Evolutionary conservation across 2,113 vertebrate species (phyloP).

Genomic region (Calidris pugnax): DNA sequence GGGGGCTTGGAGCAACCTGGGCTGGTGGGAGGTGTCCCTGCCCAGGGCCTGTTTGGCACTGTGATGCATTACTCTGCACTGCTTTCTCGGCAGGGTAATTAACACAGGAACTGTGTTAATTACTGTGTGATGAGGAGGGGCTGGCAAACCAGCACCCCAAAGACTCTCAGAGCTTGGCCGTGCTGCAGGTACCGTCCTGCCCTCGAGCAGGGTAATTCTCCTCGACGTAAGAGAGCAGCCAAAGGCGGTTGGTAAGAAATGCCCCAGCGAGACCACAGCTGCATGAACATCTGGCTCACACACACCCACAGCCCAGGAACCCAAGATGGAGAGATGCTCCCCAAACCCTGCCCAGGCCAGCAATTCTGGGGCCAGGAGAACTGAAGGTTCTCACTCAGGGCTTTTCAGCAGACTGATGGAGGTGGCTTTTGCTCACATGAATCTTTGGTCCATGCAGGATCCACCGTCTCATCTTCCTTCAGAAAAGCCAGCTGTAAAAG

Average conservation of each 20-base stretch:
- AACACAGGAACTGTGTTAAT: too few relatives aligned
- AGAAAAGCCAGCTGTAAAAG: neutral
- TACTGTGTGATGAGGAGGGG: neutral
- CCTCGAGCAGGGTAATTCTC: neutral
- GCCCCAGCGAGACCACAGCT: neutral
- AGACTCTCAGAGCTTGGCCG: neutral
- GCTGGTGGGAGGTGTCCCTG: too few relatives aligned
- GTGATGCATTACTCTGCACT: neutral
- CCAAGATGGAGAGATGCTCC: neutral
- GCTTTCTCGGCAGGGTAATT: neutral
- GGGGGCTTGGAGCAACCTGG: too few relatives aligned
- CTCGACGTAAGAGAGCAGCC: neutral
- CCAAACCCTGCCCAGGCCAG: neutral
- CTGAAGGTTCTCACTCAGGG: neutral
- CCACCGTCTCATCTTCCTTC: neutral
- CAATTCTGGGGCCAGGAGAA: neutral
- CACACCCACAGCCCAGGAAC: neutral
- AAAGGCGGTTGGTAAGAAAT: neutral
- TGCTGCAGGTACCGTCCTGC: fast-evolving
- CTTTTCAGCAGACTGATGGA: neutral
- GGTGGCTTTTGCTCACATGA: neutral
- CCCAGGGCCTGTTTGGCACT: too few relatives aligned
- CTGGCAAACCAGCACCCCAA: neutral
- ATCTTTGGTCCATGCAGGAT: neutral
- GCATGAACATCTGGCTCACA: neutral